phyloP scores from a whole-genome alignment of 2,113 vertebrate species.

The Phalacrocorax brasilianus region DNA sequence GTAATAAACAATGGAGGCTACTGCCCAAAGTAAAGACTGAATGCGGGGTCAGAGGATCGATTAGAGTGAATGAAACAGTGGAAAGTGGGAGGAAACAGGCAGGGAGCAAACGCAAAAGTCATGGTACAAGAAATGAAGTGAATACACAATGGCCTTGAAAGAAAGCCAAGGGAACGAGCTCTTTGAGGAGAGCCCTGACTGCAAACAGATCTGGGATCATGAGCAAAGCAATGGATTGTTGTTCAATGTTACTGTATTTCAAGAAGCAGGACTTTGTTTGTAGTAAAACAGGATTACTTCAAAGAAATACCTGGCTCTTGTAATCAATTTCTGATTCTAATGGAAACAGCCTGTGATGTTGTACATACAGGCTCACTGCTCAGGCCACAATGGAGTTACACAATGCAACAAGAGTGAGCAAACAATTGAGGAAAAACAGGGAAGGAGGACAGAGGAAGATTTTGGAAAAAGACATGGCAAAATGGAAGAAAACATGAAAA shows the following conservation, averaged over 20 bases:
- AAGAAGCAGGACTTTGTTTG: neutral
- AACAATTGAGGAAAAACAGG: neutral
- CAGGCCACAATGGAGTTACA: neutral
- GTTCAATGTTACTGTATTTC: slow-evolving; percentile 7
- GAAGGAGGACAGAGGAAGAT: neutral
- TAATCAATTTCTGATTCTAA: slow-evolving; percentile 51
- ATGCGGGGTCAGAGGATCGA: neutral
- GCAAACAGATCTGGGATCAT: neutral
- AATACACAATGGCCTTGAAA: slow-evolving; percentile 28
- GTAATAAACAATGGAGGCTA: neutral
- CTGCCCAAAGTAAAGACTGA: neutral
- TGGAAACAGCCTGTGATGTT: neutral
- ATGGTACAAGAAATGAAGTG: neutral
- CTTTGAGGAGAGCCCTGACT: neutral
- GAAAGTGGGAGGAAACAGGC: neutral
- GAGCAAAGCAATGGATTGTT: neutral
- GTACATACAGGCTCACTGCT: neutral
- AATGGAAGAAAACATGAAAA: neutral
- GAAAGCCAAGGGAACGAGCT: neutral
- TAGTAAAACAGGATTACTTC: slow-evolving; percentile 37
- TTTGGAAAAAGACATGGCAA: neutral
- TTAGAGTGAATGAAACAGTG: neutral
- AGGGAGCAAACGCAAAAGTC: neutral
- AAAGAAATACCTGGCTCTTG: slow-evolving; percentile 58
- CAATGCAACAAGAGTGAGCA: neutral